These are phyloP conservation scores for Phortica variegata DNA, from an alignment of 1,140 invertebrate species.

Conservation along the genomic window DNA sequence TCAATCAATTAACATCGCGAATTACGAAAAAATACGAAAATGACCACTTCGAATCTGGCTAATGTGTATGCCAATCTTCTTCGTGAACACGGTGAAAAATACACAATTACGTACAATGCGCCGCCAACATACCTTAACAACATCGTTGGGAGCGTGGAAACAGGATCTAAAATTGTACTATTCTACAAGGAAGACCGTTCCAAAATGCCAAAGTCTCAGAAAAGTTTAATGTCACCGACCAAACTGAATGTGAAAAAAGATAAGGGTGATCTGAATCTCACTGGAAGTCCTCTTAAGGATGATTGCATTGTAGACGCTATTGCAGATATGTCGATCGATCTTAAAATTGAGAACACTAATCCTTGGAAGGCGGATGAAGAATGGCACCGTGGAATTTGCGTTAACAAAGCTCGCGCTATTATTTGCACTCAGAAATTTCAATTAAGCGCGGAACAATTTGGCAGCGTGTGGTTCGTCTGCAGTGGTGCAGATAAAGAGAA, in stretches of 20 bases:
- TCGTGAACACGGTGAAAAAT: conserved; percentile 35
- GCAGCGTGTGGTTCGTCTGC: conserved; percentile 49
- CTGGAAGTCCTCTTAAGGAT: conserved; percentile 50
- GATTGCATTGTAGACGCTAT: conserved; percentile 44
- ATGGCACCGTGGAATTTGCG: conserved; percentile 30
- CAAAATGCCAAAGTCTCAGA: not conserved
- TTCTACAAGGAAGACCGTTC: conserved; percentile 39
- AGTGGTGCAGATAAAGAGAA: conserved; percentile 31
- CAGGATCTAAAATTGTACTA: conserved; percentile 32
- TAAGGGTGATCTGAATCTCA: conserved; percentile 31
- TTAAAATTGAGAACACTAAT: conserved; percentile 24
- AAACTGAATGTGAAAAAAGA: conserved; percentile 18
- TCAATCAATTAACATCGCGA: too few species aligned
- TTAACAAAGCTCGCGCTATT: conserved; percentile 31
- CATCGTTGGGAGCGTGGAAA: conserved; percentile 26
- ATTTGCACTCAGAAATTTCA: conserved; percentile 35
- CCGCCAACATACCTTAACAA: conserved; percentile 33
- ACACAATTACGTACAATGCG: conserved; percentile 35
- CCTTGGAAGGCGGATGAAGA: conserved; percentile 49
- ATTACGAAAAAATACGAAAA: too few species aligned
- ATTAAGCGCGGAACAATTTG: conserved; percentile 16
- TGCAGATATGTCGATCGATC: conserved; percentile 34
- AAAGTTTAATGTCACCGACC: conserved; percentile 23
- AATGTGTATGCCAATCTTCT: conserved; percentile 40
- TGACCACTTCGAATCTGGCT: conserved; percentile 29